Conservation (phyloP, 1,140 invertebrate genomes). For the Brachionus plicatilis region DNA sequence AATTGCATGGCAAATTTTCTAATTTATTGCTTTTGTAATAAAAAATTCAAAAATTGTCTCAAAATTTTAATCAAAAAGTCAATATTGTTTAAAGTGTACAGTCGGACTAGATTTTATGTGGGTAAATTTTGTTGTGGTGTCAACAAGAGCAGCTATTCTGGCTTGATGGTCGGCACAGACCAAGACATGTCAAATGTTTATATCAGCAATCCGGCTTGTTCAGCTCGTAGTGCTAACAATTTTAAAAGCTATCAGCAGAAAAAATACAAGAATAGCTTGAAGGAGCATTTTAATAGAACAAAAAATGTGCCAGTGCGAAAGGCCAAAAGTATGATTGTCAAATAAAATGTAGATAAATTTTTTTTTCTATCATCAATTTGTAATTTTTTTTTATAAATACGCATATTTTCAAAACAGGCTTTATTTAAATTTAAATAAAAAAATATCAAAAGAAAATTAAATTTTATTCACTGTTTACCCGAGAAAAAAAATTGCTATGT, state of each 20-base stretch:
- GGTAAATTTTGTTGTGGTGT: not conserved
- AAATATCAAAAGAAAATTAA: too few species aligned
- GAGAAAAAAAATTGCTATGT: too few species aligned
- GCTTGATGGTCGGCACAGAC: not conserved
- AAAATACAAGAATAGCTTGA: not conserved
- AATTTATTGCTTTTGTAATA: conserved; percentile 40
- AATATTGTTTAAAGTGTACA: not conserved
- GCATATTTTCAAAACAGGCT: too few species aligned
- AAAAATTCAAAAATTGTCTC: conserved; percentile 35
- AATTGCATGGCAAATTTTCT: conserved; percentile 40
- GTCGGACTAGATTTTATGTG: not conserved
- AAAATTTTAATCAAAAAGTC: conserved; percentile 31
- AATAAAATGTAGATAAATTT: not conserved
- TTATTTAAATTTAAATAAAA: too few species aligned
- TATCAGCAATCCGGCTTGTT: not conserved
- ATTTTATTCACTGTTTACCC: too few species aligned
- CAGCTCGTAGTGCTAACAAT: not conserved
- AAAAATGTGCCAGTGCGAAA: not conserved
- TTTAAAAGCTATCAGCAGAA: conserved; percentile 25
- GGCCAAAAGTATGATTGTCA: not conserved
- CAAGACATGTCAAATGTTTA: not conserved
- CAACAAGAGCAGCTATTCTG: not conserved
- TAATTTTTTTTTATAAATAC: too few species aligned
- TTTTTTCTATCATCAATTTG: not conserved
- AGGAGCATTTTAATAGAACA: not conserved